Percentiles rank a stretch among this genome's conserved stretches.
These are phyloP conservation scores for Pandemis corylana DNA, from an alignment of 2,888 invertebrate species.

Conservation along the genomic window DNA sequence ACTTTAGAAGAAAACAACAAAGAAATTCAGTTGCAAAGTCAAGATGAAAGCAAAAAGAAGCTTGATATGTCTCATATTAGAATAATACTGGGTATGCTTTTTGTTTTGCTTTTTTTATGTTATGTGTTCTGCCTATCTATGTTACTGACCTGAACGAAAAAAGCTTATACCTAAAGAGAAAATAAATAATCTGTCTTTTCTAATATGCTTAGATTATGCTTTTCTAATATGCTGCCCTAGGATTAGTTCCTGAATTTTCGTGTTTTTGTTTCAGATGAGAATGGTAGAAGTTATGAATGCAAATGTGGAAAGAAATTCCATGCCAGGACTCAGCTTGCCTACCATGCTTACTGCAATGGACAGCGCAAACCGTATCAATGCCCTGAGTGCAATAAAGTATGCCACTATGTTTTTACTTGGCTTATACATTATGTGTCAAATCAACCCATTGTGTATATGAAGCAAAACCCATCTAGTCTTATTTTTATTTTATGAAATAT, in stretches of 20 bases:
- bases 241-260: too few species aligned
- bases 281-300: constrained; percentile 85
- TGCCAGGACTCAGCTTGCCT: constrained; percentile 87
- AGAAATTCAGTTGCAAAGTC: constrained; percentile 42
- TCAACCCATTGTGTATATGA: background rate
- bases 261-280: constrained; percentile 69
- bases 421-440: too few species aligned
- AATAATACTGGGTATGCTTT: constrained; percentile 64
- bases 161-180: too few species aligned
- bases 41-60: constrained; percentile 61
- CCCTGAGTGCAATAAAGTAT: constrained; percentile 70
- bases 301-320: constrained; percentile 89
- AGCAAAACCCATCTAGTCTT: too few species aligned
- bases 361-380: constrained; percentile 82
- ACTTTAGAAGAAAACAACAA: constrained; percentile 33
- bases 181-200: too few species aligned
- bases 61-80: constrained; percentile 73
- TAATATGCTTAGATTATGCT: too few species aligned
- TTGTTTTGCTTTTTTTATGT: background rate
- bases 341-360: constrained; percentile 87
- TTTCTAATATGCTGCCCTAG: too few species aligned
- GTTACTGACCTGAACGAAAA: too few species aligned
- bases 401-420: background rate
- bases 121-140: background rate
- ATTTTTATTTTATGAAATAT: too few species aligned